Conservation (phyloP, 2,113 vertebrate species). For the Lethenteron reissneri region DNA sequence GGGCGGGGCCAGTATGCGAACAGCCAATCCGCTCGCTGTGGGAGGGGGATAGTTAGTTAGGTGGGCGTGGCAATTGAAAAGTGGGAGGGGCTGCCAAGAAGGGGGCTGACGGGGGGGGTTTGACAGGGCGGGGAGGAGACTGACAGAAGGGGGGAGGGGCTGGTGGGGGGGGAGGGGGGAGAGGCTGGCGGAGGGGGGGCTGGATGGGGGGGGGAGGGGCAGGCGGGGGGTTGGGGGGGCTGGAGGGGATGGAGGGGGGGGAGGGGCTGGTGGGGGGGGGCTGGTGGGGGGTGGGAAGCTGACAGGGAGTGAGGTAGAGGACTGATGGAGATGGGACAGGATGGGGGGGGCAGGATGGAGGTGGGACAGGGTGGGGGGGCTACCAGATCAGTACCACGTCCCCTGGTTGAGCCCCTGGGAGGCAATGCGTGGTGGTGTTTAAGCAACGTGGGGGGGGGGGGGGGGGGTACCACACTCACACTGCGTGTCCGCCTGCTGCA, state of each 20-base stretch:
- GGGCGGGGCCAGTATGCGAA: too few relatives aligned
- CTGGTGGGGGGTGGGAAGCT: not conserved
- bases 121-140: not conserved
- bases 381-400: too few relatives aligned
- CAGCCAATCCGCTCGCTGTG: not conserved
- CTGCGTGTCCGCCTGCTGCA: slow-evolving; percentile 91
- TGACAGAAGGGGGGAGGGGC: not conserved
- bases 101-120: not conserved
- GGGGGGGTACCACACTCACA: slow-evolving; percentile 27
- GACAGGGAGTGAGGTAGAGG: not conserved
- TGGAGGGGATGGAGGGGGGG: not conserved
- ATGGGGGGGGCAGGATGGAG: not conserved
- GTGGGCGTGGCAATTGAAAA: not conserved
- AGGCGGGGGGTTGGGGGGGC: not conserved
- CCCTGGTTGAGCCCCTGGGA: too few relatives aligned
- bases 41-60: not conserved
- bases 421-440: too few relatives aligned
- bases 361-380: not conserved
- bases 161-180: slow-evolving; percentile 10
- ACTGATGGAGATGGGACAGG: not conserved
- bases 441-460: too few relatives aligned
- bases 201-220: too few relatives aligned
- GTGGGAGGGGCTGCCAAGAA: not conserved
- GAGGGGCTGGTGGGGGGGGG: not conserved
- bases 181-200: slow-evolving; percentile 13